Evolutionary conservation across 2,113 vertebrate species (phyloP), one percentile per base, ranked within the genome.

Genomic region (Notiomystis cincta): DNA sequence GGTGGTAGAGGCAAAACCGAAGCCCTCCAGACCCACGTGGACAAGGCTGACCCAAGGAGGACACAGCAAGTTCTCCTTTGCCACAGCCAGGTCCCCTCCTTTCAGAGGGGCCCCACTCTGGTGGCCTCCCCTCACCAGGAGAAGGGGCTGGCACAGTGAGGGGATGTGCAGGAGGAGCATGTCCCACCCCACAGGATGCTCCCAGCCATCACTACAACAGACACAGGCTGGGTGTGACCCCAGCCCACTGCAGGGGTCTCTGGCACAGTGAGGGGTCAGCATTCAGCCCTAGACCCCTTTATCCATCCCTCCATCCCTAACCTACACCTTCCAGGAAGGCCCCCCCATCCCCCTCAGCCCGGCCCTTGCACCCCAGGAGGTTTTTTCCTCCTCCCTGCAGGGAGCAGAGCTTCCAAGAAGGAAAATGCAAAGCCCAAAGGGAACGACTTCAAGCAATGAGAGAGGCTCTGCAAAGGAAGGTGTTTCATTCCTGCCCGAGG

Each of bases 371-470:
- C 70, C 71, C 37, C 5, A 1, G 54, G 67, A 83, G 30, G 13
- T 48, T 85, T 70, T 44, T 40, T 21, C 62, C 62, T 80, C 50
- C 50, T 93, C 93, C 88, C 89, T 2, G 1, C 79, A 61, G 73
- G 83, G 69, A 91, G n/a, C 53, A 53, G 16, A 58, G 50, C 70
- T 96, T 93, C 78, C 91, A 76, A 90, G 87, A 77, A 88, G 78
- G 82, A 48, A 94, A 95, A 95, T 3, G 93, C 48, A 94, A 94
- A 95, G 67, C 92, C 95, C 79, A 80, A 67, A 95, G 94, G 87
- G 58, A 77, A 18, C 4, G 79, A 87, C 83, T 95, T 87, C 73
- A 89, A 92, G 73, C 25, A 1, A 17, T 10, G 65, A 91, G 90
- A 33, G 17, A 20, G 28, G 57, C 53, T 87, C 42, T 72, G 81